Percentiles rank a stretch among this genome's conserved stretches.
phyloP scores from a whole-genome alignment of 2,888 invertebrate species.

The Leptogaster cylindrica region DNA sequence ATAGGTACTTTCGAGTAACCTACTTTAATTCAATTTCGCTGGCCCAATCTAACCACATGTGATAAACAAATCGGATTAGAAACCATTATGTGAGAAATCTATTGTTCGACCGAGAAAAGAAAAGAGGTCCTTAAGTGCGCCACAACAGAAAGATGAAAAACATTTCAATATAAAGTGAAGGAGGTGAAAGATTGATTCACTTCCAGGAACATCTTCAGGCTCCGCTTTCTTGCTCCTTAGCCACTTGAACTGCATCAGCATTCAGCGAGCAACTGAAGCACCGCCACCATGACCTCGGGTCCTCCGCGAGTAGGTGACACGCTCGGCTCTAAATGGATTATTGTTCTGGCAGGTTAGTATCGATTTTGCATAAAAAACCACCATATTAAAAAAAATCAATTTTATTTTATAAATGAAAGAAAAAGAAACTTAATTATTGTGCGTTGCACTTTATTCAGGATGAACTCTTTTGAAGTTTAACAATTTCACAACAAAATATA shows the following conservation, averaged over 20 bases:
- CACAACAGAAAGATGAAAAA: conserved; percentile 28
- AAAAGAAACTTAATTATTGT: not conserved
- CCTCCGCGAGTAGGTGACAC: conserved; percentile 11
- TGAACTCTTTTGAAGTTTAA: too few relatives aligned
- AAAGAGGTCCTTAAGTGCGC: too few relatives aligned
- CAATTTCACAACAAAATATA: too few relatives aligned
- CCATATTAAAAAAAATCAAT: conserved; percentile 6
- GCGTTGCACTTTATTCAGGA: too few relatives aligned
- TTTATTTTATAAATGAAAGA: too few relatives aligned
- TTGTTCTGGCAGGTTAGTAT: conserved; percentile 34
- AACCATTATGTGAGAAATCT: conserved; percentile 16
- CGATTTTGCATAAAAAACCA: conserved; percentile 13
- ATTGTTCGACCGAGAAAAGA: not conserved
- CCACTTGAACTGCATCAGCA: conserved; percentile 27
- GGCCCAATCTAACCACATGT: too few relatives aligned
- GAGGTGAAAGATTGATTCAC: conserved; percentile 26
- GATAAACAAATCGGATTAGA: too few relatives aligned
- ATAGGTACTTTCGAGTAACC: too few relatives aligned
- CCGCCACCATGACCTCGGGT: conserved; percentile 29
- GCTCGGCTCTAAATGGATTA: conserved; percentile 33
- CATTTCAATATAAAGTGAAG: conserved; percentile 16
- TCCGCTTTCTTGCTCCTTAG: not conserved
- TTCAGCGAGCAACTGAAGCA: not conserved
- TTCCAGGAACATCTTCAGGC: conserved; percentile 2
- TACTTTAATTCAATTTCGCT: too few relatives aligned